Percentiles rank a stretch among this genome's conserved stretches.
phyloP scores from a whole-genome alignment of 2,797 vertebrate species.

The Coracias cyanogaster region DNA sequence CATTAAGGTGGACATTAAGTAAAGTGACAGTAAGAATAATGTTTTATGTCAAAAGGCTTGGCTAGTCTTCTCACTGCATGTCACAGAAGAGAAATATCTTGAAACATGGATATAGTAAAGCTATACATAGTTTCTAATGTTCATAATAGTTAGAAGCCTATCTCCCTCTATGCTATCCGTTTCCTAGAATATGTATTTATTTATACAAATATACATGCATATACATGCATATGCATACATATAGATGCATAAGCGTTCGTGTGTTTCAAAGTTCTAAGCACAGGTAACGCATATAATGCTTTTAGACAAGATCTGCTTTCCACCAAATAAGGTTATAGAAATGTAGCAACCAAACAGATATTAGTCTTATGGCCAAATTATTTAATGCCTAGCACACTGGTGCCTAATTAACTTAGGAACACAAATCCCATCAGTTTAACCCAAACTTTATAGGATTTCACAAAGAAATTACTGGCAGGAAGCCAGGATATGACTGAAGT shows the following conservation, averaged over 20 bases:
- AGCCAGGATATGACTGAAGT: neutral
- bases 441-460: neutral
- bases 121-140: neutral
- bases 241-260: neutral
- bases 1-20: neutral
- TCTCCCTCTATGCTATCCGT: neutral
- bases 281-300: neutral
- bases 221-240: too few species aligned
- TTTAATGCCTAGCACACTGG: neutral
- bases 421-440: neutral
- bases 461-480: neutral
- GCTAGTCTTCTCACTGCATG: neutral
- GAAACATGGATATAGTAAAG: neutral
- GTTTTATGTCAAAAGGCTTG: neutral
- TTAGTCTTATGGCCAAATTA: neutral
- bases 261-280: neutral
- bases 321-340: neutral
- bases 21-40: neutral
- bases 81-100: neutral
- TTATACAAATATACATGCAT: neutral
- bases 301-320: neutral
- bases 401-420: neutral
- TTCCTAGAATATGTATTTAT: neutral
- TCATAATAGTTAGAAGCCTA: neutral
- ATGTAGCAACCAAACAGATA: neutral